Evolutionary conservation across 2,797 vertebrate genomes (phyloP).

Genomic region (Cryptoprocta ferox): DNA sequence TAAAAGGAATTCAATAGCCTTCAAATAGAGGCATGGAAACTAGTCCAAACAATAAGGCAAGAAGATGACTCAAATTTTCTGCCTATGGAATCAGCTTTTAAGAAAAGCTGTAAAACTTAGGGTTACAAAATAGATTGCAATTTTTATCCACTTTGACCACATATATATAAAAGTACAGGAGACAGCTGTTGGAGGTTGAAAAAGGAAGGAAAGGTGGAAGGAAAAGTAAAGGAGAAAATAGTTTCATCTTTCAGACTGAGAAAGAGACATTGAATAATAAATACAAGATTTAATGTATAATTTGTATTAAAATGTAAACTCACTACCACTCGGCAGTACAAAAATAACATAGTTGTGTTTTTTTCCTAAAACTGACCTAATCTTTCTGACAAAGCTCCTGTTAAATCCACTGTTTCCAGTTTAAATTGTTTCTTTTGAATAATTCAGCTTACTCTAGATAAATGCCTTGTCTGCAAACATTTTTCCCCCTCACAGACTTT

Average conservation of each 20-base stretch:
- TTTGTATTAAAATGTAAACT: not conserved
- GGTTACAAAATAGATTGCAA: not conserved
- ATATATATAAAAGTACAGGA: not conserved
- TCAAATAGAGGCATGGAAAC: not conserved
- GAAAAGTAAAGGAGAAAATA: not conserved
- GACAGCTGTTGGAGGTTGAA: not conserved
- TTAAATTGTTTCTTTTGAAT: not conserved
- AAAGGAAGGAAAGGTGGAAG: not conserved
- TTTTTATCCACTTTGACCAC: not conserved
- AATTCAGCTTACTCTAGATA: not conserved
- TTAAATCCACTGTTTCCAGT: not conserved
- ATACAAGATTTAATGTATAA: not conserved
- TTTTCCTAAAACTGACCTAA: conserved; percentile 19
- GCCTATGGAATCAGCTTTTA: not conserved
- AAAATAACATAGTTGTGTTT: not conserved
- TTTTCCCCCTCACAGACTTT: not conserved
- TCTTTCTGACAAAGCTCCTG: not conserved
- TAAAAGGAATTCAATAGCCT: not conserved
- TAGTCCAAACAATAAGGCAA: not conserved
- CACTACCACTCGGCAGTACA: not conserved
- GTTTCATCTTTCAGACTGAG: not conserved
- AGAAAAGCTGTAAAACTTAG: not conserved
- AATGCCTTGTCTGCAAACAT: not conserved
- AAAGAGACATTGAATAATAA: not conserved
- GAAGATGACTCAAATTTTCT: not conserved